Base-by-base conservation (phyloP, 2,888 invertebrate species). In the Diarsia rubi region DNA sequence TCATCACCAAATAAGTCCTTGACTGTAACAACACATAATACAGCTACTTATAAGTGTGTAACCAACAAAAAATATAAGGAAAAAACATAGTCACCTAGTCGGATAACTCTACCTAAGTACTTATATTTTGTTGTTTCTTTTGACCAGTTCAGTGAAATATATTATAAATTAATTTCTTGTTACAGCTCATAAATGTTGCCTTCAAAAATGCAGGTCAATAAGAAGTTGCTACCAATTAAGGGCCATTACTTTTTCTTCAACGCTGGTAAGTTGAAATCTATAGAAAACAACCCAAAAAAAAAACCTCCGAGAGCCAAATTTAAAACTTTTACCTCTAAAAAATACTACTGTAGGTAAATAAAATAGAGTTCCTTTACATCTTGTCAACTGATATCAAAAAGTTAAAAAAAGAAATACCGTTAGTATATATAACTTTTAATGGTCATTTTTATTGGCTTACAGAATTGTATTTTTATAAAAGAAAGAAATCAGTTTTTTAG, bases 211-310 rank as follows among this genome's bases (percentile, higher is more conserved):
- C 95, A 96, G 90, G 88, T 99, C 49, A 98, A 99, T 92, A 98
- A 97, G 91, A 97, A 98, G 73, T 95, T 99, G 73, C 91, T 99
- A 91, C 98, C 98, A 19, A 98, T 99, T 92, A 99, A 99, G 94
- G 98, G 97, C 2, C 99, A 99, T 95, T 99, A 98, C 93, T 99
- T 99, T 93, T 96, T 99, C 71, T 98, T 98, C 90, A 98, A 98
- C 97, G 98, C 98, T 91, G 99, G 98, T 98, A 95, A 96, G 96
- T 85, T 9, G 1, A 42, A 24, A 11, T n/a, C 2, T 12, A n/a
- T 27, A 0, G 3, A 24, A 8, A n/a, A n/a, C n/a, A n/a, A n/a
- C 12, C 24, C 5, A n/a, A n/a, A 52, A n/a, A 52, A 24, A 24
- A 37, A 8, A 52, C 52, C n/a, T 24, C 14, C 2, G 5, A 54